These are phyloP conservation scores for Nomada fabriciana DNA, from an alignment of 2,888 invertebrate species.

Conservation along the genomic window DNA sequence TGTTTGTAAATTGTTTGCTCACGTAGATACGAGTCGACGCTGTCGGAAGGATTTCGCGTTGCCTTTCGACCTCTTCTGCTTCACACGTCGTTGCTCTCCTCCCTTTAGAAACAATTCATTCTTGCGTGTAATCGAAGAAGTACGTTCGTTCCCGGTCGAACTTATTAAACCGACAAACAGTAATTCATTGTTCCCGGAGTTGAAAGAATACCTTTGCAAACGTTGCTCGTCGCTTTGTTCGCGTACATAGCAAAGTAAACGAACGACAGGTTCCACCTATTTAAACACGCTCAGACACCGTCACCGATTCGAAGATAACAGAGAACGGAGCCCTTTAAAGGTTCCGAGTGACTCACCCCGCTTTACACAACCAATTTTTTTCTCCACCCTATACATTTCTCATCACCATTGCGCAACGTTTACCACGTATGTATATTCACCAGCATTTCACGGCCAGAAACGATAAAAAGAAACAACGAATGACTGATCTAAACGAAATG, in stretches of 20 bases:
- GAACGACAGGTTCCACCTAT: conserved; percentile 19
- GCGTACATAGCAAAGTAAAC: neutral
- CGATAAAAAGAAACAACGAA: conserved; percentile 1
- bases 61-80: conserved; percentile 41
- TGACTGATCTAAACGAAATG: conserved; percentile 31
- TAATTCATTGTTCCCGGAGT: neutral
- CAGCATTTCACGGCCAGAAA: conserved; percentile 8
- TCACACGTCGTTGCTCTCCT: conserved; percentile 41
- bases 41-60: conserved; percentile 34
- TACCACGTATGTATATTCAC: neutral
- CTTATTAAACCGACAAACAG: conserved; percentile 10
- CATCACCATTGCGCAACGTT: conserved; percentile 1
- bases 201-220: conserved; percentile 1
- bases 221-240: conserved; percentile 14
- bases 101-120: conserved; percentile 30
- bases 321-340: conserved; percentile 40
- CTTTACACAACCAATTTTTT: neutral
- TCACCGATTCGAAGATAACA: conserved; percentile 48
- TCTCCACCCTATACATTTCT: conserved; percentile 6
- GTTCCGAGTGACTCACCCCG: conserved; percentile 10
- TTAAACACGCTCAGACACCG: conserved; percentile 16
- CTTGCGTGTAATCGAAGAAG: conserved; percentile 29
- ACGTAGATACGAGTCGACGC: conserved; percentile 40
- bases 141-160: conserved; percentile 22
- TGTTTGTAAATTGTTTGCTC: conserved; percentile 9